These are phyloP conservation scores for Oscheius onirici DNA, from an alignment of 2,888 invertebrate species.

Conservation along the genomic window DNA sequence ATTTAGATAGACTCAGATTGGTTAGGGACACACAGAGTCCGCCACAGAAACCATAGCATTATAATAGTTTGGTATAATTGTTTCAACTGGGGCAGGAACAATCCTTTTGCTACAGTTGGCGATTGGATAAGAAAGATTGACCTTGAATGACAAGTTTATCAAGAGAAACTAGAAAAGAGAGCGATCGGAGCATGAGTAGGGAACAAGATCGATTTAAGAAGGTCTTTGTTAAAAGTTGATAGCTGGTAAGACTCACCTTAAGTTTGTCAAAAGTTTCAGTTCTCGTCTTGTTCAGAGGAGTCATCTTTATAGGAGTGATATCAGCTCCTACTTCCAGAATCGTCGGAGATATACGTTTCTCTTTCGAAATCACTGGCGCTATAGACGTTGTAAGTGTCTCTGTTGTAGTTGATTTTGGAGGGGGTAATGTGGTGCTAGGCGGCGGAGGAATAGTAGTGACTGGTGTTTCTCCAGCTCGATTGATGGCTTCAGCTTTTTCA, in stretches of 20 bases:
- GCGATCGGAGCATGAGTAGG: too few relatives aligned
- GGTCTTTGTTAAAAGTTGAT: conserved; percentile 10
- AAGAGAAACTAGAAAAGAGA: too few relatives aligned
- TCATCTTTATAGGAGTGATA: conserved; percentile 4
- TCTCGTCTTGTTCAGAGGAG: not conserved
- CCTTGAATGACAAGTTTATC: too few relatives aligned
- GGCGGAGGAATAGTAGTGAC: not conserved
- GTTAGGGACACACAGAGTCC: too few relatives aligned
- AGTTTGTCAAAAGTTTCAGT: conserved; percentile 15
- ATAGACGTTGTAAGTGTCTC: not conserved
- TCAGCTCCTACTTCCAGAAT: conserved; percentile 21
- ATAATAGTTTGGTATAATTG: too few relatives aligned
- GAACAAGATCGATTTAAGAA: too few relatives aligned
- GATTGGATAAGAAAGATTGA: too few relatives aligned
- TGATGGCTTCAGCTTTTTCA: conserved; percentile 22
- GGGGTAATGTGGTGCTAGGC: not conserved
- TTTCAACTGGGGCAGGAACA: too few relatives aligned
- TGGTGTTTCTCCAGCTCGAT: not conserved
- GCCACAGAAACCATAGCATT: too few relatives aligned
- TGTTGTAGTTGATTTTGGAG: not conserved
- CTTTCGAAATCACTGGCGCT: not conserved
- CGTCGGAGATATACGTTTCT: not conserved
- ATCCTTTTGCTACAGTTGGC: too few relatives aligned
- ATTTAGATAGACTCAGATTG: too few relatives aligned
- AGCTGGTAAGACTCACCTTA: conserved; percentile 11